Base-by-base conservation (phyloP, 2,888 invertebrate species). In the Dicyrtoma fusca region DNA sequence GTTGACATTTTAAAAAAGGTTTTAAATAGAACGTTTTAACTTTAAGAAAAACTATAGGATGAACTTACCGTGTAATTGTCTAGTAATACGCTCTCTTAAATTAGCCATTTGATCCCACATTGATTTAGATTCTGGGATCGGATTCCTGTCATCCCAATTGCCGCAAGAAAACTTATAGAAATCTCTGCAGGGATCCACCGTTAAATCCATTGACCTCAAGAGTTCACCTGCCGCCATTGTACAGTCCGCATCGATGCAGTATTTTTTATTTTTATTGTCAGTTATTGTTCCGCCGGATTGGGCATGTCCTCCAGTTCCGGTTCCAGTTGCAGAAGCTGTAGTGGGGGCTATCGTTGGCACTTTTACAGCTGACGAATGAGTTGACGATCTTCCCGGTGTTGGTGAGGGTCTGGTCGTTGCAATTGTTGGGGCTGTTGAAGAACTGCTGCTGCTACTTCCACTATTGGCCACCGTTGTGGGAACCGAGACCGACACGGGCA, bases 21-120 rank as follows among this genome's bases (percentile, higher is more conserved):
- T n/a, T n/a, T n/a, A n/a, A n/a, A n/a, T n/a, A n/a, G n/a, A n/a
- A n/a, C n/a, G n/a, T n/a, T n/a, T n/a, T n/a, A n/a, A n/a, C n/a
- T n/a, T n/a, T n/a, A n/a, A n/a, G n/a, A n/a, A n/a, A n/a, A n/a
- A n/a, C n/a, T n/a, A n/a, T n/a, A n/a, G n/a, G n/a, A n/a, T n/a
- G n/a, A 25, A 25, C 26, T 51, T 23, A 62, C 69, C 47, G 57
- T 68, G 64, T 71, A 81, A 81, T 76, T 88, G 87, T 76, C 86
- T 83, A 73, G 89, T 84, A 57, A 90, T 84, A 66, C 86, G 86
- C 79, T 89, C 89, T 57, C 88, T 82, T 1, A 89, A 84, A 74
- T 84, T 82, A 44, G 87, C 87, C 65, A 88, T 83, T 83, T 88
- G 88, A 82, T 89, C 89, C 89, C 89, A 83, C n/a, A 80, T 81